Percentiles rank a stretch among this genome's conserved stretches.
Evolutionary conservation across 2,888 invertebrate species (phyloP).

Genomic region (Listrodromus nycthemerus): DNA sequence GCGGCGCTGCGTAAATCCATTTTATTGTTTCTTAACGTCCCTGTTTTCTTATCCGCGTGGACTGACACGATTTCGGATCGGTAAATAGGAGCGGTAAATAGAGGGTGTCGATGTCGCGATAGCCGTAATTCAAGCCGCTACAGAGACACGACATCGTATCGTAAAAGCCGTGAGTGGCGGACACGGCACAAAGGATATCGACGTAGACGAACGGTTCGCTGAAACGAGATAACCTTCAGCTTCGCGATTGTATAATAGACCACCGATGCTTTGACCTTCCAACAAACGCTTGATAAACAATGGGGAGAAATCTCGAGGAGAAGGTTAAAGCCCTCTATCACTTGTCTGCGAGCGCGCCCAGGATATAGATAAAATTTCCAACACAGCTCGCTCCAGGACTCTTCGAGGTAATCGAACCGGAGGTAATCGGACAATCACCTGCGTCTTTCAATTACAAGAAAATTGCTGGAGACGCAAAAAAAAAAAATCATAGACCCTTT

Average conservation of each 20-base stretch:
- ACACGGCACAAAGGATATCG: background rate
- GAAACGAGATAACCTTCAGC: constrained; percentile 20
- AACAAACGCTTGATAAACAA: constrained; percentile 16
- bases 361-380: background rate
- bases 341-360: background rate
- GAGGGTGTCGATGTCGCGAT: constrained; percentile 11
- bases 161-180: background rate
- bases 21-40: background rate
- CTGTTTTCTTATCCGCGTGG: background rate
- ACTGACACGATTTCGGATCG: background rate
- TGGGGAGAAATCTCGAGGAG: background rate
- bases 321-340: background rate
- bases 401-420: background rate
- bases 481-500: background rate
- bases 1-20: background rate
- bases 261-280: background rate
- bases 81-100: too few species aligned
- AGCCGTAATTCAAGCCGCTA: constrained; percentile 8
- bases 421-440: background rate
- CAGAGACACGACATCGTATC: background rate
- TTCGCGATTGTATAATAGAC: constrained; percentile 2
- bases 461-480: background rate
- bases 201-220: constrained; percentile 4
- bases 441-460: background rate
- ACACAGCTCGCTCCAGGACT: background rate